Percentiles rank a stretch among this genome's conserved stretches.
Conservation (phyloP, 2,888 invertebrate species). For the Muschampia staudingeri region DNA sequence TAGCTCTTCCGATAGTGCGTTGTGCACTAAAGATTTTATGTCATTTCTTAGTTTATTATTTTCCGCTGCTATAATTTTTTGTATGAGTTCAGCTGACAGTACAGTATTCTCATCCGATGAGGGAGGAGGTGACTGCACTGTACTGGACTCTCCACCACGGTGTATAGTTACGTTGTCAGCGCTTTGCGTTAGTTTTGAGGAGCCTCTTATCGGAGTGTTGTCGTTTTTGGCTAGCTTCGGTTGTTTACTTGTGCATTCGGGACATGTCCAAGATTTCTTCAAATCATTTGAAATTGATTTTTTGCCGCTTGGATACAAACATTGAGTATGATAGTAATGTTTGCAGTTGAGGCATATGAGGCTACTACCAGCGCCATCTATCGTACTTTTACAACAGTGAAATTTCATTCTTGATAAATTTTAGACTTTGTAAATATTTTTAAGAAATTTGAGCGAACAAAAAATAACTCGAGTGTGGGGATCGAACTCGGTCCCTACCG, state of each 20-base stretch:
- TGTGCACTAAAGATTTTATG: neutral
- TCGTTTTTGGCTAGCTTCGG: neutral
- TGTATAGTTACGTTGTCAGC: neutral
- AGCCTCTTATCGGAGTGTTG: neutral
- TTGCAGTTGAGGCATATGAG: neutral
- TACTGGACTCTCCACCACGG: neutral
- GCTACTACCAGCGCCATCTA: neutral
- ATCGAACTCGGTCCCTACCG: too few species aligned
- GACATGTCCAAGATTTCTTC: neutral
- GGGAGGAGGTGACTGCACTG: neutral
- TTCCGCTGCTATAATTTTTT: neutral
- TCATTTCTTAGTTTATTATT: constrained; percentile 1
- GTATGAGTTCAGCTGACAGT: neutral
- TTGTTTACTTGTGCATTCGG: neutral
- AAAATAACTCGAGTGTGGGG: too few species aligned
- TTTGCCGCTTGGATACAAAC: neutral
- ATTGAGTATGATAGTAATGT: neutral
- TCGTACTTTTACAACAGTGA: too few species aligned
- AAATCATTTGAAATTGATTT: neutral
- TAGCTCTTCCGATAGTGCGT: neutral
- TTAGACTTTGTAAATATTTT: too few species aligned
- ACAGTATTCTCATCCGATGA: neutral
- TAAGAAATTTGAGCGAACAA: too few species aligned
- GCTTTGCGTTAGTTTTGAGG: neutral
- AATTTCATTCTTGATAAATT: too few species aligned